These are phyloP conservation scores for Parazoanthus atlanticus DNA, from an alignment of 92 coral and sea anemone species.

Conservation along the genomic window DNA sequence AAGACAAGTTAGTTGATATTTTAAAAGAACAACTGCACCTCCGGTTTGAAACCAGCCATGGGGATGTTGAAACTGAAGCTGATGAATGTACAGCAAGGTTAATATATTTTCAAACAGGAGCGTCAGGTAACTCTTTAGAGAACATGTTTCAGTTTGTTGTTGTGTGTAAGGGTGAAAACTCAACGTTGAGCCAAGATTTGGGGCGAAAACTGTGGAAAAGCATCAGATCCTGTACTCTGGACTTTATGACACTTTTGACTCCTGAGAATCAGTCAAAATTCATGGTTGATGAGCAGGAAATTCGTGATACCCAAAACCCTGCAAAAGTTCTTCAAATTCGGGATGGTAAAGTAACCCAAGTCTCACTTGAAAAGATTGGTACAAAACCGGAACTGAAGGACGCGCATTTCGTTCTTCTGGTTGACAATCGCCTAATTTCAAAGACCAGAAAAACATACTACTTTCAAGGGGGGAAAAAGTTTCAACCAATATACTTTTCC, in stretches of 20 bases:
- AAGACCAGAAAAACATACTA: neutral
- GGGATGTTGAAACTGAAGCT: neutral
- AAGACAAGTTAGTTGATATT: neutral
- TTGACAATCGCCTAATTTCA: conserved; percentile 20
- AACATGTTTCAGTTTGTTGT: conserved; percentile 32
- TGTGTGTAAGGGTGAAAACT: conserved; percentile 8
- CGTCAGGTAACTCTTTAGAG: conserved; percentile 9
- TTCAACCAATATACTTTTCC: neutral
- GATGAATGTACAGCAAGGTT: conserved; percentile 15
- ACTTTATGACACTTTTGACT: conserved; percentile 19
- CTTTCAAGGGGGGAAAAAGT: conserved; percentile 5
- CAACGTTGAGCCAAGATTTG: neutral
- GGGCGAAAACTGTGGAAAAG: conserved; percentile 1
- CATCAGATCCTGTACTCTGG: neutral
- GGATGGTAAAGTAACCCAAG: conserved; percentile 16
- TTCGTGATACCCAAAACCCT: neutral
- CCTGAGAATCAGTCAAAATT: neutral
- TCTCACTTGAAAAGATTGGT: neutral
- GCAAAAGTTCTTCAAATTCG: neutral
- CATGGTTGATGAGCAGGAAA: neutral
- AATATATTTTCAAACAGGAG: conserved; percentile 19
- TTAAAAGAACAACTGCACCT: neutral
- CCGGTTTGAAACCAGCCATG: neutral
- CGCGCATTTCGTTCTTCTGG: neutral
- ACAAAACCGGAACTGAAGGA: neutral